phyloP scores from a whole-genome alignment of 2,797 vertebrate species.

The Characodon lateralis region DNA sequence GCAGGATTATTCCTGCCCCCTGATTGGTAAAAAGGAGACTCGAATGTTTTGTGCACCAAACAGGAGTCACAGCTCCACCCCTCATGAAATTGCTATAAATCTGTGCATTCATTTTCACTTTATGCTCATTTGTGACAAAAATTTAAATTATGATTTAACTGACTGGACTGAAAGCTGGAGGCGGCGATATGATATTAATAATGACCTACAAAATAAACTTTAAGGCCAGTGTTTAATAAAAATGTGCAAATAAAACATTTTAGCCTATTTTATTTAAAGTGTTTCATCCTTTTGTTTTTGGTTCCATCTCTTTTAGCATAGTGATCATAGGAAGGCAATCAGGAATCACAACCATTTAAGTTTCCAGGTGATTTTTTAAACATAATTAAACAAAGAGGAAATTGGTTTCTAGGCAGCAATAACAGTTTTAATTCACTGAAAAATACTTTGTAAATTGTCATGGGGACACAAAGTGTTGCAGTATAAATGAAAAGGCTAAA shows the following conservation, averaged over 20 bases:
- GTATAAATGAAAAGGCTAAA: not conserved
- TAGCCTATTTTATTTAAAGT: not conserved
- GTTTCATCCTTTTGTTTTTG: not conserved
- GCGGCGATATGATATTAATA: too few relatives aligned
- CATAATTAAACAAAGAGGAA: too few relatives aligned
- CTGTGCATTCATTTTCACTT: not conserved
- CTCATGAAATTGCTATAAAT: slow-evolving; percentile 20
- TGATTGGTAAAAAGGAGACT: slow-evolving; percentile 29
- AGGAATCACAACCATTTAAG: too few relatives aligned
- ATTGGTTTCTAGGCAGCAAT: not conserved
- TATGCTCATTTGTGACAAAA: not conserved
- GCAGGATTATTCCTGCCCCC: slow-evolving; percentile 7
- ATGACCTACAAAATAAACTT: not conserved
- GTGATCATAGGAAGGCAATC: not conserved
- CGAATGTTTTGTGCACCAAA: slow-evolving; percentile 26
- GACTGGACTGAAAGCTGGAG: not conserved
- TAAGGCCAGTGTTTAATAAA: not conserved
- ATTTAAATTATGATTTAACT: not conserved
- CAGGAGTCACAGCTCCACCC: slow-evolving; percentile 13
- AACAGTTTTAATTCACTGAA: not conserved
- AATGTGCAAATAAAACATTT: not conserved
- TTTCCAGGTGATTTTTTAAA: too few relatives aligned
- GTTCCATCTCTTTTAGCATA: not conserved
- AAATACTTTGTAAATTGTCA: not conserved
- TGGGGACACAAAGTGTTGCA: not conserved